A percentile compares a stretch with the other conserved stretches of the same genome.
Conservation (phyloP, 2,113 vertebrate genomes). For the Pongo pygmaeus region DNA sequence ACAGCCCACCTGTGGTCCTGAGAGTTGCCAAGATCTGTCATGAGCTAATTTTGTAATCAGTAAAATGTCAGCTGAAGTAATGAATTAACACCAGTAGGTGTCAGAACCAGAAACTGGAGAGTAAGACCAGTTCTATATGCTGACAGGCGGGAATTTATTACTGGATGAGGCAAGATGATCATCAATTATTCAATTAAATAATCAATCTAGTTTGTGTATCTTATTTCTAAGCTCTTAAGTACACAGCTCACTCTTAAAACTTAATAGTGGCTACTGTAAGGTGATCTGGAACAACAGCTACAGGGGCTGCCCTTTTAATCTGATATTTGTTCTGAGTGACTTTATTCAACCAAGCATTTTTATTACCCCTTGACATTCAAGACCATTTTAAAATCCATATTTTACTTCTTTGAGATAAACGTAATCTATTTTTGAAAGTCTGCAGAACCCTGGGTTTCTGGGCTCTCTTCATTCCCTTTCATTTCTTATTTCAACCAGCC, state of each 20-base stretch:
- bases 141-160: not conserved
- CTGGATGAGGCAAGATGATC: not conserved
- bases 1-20: not conserved
- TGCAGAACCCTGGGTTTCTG: not conserved
- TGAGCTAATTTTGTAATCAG: not conserved
- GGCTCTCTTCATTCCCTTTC: not conserved
- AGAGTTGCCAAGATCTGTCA: not conserved
- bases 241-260: not conserved
- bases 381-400: not conserved
- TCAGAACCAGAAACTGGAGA: not conserved
- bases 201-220: not conserved
- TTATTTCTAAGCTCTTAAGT: not conserved
- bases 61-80: not conserved
- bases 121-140: not conserved
- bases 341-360: not conserved
- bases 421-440: not conserved
- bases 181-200: not conserved
- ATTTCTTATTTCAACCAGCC: not conserved
- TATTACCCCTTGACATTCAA: not conserved
- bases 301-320: not conserved
- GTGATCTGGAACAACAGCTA: not conserved
- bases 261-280: not conserved
- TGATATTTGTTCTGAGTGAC: not conserved
- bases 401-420: not conserved
- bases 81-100: not conserved